Conservation (phyloP, 37 sponge, comb jelly and placozoan genomes). For the Dysidea cf. avara region DNA sequence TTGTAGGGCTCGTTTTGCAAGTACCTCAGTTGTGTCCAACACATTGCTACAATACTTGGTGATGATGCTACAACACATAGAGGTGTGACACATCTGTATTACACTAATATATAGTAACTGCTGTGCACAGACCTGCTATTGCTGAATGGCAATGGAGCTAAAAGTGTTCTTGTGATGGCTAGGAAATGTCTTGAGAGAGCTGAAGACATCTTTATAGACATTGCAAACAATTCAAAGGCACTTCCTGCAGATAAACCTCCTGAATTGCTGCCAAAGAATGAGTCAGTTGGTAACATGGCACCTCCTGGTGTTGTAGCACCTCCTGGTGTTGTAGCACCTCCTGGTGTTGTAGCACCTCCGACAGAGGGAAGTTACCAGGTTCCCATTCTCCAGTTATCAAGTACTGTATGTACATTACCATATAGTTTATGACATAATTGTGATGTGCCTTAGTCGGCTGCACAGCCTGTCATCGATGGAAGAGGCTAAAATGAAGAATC, state of each 20-base stretch:
- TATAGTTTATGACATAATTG: too few species aligned
- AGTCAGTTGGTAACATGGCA: background rate
- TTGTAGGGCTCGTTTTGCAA: conserved; percentile 49
- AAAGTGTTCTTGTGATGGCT: conserved; percentile 45
- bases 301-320: too few species aligned
- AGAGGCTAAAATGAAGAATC: conserved; percentile 49
- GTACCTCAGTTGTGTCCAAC: conserved; percentile 45
- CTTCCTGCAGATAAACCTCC: conserved; percentile 9
- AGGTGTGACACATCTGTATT: background rate
- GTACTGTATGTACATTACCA: too few species aligned
- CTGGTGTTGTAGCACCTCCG: too few species aligned
- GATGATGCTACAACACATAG: conserved; percentile 23
- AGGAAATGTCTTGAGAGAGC: conserved; percentile 62
- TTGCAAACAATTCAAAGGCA: background rate
- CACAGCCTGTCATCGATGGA: conserved; percentile 34
- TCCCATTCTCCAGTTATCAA: too few species aligned
- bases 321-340: too few species aligned
- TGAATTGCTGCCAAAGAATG: conserved; percentile 7
- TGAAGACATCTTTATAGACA: conserved; percentile 31
- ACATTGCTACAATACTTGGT: conserved; percentile 24
- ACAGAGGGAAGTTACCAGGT: background rate
- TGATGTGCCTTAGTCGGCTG: conserved; percentile 4
- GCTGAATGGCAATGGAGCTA: conserved; percentile 8
- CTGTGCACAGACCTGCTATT: background rate
- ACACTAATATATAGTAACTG: background rate